Base-by-base conservation (phyloP, 2,888 invertebrate species). In the Drosophila nr. perissopoda region DNA sequence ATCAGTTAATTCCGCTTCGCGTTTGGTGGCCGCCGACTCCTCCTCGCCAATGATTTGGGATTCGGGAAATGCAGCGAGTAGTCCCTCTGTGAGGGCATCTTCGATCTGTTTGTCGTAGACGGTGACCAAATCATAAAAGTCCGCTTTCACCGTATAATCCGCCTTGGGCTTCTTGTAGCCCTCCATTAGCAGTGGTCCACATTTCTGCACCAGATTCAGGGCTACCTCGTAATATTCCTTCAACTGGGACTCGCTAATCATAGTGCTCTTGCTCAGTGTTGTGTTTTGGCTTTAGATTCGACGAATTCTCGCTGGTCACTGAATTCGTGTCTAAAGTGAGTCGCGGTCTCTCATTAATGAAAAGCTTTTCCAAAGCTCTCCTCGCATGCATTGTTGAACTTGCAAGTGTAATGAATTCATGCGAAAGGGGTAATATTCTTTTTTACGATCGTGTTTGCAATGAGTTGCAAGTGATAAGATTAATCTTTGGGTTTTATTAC, bases 31-130 rank as follows among this genome's bases (percentile, higher is more conserved):
- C 0, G 92, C 90, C 5, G 91, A 90, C 54, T 92, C 91, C 91
- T 98, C 97, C 92, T 98, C 98, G 4, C 96, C 97, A 76, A 98
- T 97, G 89, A 97, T 96, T 91, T 94, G 95, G 84, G 96, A 96
- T 75, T 94, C 92, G 3, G 96, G 95, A 91, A 94, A 96, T 79
- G 94, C 93, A 51, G 92, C 87, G 61, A 93, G 93, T 49, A 96
- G 91, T 56, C 94, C 94, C 18, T 93, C 92, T 38, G 96, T 95
- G 0, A 98, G 93, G 54, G 96, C 86, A 63, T 96, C 94, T 92
- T 98, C 97, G 29, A 97, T 95, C 91, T 95, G 94, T 83, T 94
- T 94, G 91, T 97, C 97, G 72, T 96, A 96, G 84, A 96, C 95
- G 0, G 97, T 98, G 2, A 98, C 97, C 59, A 97, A 92, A 93